These are phyloP conservation scores for Sinelater perroti DNA, from an alignment of 2,888 invertebrate species.

Conservation along the genomic window DNA sequence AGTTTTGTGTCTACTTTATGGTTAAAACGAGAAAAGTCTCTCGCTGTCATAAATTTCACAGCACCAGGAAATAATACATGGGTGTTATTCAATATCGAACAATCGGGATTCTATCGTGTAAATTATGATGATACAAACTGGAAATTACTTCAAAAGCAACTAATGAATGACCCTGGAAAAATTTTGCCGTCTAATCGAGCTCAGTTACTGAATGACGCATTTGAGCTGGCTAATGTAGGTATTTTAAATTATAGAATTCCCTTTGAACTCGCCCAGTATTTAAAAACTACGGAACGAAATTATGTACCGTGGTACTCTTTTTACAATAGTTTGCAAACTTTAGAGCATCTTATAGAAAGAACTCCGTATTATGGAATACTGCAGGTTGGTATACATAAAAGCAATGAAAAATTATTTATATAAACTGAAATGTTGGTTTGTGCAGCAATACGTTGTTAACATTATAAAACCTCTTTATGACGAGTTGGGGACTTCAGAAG, in stretches of 20 bases:
- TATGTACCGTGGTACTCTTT: constrained; percentile 74
- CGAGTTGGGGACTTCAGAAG: constrained; percentile 64
- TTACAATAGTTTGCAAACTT: constrained; percentile 65
- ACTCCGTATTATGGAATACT: constrained; percentile 64
- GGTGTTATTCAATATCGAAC: constrained; percentile 70
- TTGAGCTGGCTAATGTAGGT: constrained; percentile 70
- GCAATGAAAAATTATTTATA: not conserved
- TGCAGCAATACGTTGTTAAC: constrained; percentile 62
- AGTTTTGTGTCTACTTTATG: constrained; percentile 44
- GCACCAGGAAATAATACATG: constrained; percentile 57
- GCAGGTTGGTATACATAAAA: constrained; percentile 32
- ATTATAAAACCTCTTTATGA: constrained; percentile 61
- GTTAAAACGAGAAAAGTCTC: constrained; percentile 49
- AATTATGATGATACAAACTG: constrained; percentile 70
- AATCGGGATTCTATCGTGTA: constrained; percentile 55
- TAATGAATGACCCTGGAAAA: constrained; percentile 56
- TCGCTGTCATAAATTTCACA: constrained; percentile 48
- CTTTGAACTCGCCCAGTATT: constrained; percentile 70
- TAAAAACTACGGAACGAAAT: constrained; percentile 67
- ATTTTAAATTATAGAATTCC: constrained; percentile 68
- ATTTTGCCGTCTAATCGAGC: constrained; percentile 71
- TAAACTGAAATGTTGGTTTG: constrained; percentile 11
- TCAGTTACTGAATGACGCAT: constrained; percentile 78
- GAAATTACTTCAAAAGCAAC: constrained; percentile 63
- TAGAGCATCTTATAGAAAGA: constrained; percentile 62